These are phyloP conservation scores for Alviniconcha strummeri DNA, from an alignment of 2,888 invertebrate species.

Conservation along the genomic window DNA sequence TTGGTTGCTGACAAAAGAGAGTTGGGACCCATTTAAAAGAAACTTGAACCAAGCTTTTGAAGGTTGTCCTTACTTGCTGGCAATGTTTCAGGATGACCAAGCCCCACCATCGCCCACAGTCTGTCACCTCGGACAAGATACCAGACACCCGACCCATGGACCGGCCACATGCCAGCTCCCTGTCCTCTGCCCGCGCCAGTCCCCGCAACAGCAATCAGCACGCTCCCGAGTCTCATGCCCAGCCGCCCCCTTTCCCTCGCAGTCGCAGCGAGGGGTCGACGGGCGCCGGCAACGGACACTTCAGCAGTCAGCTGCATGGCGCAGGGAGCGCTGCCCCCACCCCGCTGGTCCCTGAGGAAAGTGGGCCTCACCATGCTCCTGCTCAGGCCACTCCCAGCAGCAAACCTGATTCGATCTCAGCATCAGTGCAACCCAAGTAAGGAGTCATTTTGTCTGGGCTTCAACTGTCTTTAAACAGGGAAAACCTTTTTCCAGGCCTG, in stretches of 20 bases:
- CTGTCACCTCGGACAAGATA: slow-evolving; percentile 20
- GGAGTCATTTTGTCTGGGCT: background rate
- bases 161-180: slow-evolving; percentile 15
- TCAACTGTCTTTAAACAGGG: too few relatives aligned
- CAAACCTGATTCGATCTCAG: slow-evolving; percentile 5
- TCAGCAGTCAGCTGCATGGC: background rate
- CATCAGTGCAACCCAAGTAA: slow-evolving; percentile 17
- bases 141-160: slow-evolving; percentile 1
- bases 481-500: too few relatives aligned
- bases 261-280: slow-evolving; percentile 35
- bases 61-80: background rate
- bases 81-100: slow-evolving; percentile 14
- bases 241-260: slow-evolving; percentile 37
- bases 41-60: background rate
- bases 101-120: slow-evolving; percentile 26
- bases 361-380: slow-evolving; percentile 6
- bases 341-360: slow-evolving; percentile 17
- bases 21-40: too few relatives aligned
- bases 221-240: slow-evolving; percentile 2
- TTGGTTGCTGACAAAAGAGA: too few relatives aligned
- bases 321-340: slow-evolving; percentile 1
- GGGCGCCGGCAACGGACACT: slow-evolving; percentile 1
- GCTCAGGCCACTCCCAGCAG: slow-evolving; percentile 2
- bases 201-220: slow-evolving; percentile 25
- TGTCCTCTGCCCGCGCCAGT: slow-evolving; percentile 25